Evolutionary conservation across 2,888 invertebrate species (phyloP), one percentile per base, ranked within the genome.

Genomic region (Rhagonycha fulva): DNA sequence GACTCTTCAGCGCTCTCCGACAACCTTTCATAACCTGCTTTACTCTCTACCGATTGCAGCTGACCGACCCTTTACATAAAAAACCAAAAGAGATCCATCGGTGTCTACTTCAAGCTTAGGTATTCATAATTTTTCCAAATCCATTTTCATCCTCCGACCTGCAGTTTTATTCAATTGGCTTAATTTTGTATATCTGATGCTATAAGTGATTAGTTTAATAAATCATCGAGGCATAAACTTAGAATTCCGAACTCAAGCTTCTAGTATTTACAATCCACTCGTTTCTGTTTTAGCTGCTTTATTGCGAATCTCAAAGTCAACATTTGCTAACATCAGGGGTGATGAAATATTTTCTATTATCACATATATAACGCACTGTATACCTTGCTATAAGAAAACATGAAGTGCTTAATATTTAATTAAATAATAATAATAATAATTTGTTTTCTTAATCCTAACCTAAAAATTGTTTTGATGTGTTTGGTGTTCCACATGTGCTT

Each of bases 281-380:
- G 78, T 81, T 79, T 81, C 82, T 83, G 83, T 84, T 84, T 84
- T 84, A 84, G 83, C 81, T 82, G 83, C 84, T 82, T 84, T 84
- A 84, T 84, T 84, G 83, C 84, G 83, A 84, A 84, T 84, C 83
- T 82, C 82, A 82, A 83, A 83, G 82, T 83, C 83, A 84, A 84
- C 80, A 83, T 75, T 76, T 62, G 63, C 63, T 26, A 66, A 66
- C 63, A 66, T 66, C 26, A 19, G 62, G 63, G 63, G 63, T 66
- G 63, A 23, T 66, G 63, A 66, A 66, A 66, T 66, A 66, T 66
- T 26, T n/a, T 66, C 63, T n/a, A 23, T 63, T 66, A 24, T 26
- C 26, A 62, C 47, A 47, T 47, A 47, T n/a, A n/a, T n/a, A n/a
- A n/a, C n/a, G 9, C 47, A 12, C 12, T 2, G 19, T 24, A 66